Evolutionary conservation across 2,113 vertebrate species (phyloP), one percentile per base, ranked within the genome.

Genomic region (Cnemophilus loriae): DNA sequence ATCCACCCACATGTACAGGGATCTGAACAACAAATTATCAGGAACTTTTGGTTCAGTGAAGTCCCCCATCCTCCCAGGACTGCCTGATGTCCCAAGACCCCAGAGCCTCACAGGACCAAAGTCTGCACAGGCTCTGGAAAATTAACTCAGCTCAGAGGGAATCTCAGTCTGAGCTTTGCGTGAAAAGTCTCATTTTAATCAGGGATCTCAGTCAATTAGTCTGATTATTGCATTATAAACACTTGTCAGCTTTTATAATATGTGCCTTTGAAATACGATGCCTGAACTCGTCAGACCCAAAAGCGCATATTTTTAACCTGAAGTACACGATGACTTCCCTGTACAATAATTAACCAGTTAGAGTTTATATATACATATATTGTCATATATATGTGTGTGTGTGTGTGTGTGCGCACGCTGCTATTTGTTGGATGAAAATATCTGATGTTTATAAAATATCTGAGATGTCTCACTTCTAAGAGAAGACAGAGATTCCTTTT

Each of bases 201-300:
- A 89, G 81, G 76, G 53, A 89, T 89, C 74, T 92, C 83, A 92
- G 90, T 87, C 85, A 94, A 93, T 96, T 93, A 94, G 65, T 92
- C 96, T 94, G 90, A 96, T 93, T 78, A 93, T 92, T 81, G 77
- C 37, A 24, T 77, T 94, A 91, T 96, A 96, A 97, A 93, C 85
- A 93, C 90, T 96, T 95, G 87, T 90, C 95, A 91, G 6, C 59
- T 96, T 90, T 77, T 91, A 74, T 93, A 91, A 82, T 27, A n/a
- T 8, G 21, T n/a, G 82, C 47, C 81, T 93, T 86, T 88, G 90
- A 94, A 91, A 95, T 87, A 85, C 0, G 21, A 55, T 24, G 55
- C n/a, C 61, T 74, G 71, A 77, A 86, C 44, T 59, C 3, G 0
- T 55, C 79, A 80, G 79, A 18, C 87, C 37, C 0, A 0, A 83